Evolutionary conservation across 2,797 vertebrate genomes (phyloP).

Genomic region (Peromyscus eremicus): DNA sequence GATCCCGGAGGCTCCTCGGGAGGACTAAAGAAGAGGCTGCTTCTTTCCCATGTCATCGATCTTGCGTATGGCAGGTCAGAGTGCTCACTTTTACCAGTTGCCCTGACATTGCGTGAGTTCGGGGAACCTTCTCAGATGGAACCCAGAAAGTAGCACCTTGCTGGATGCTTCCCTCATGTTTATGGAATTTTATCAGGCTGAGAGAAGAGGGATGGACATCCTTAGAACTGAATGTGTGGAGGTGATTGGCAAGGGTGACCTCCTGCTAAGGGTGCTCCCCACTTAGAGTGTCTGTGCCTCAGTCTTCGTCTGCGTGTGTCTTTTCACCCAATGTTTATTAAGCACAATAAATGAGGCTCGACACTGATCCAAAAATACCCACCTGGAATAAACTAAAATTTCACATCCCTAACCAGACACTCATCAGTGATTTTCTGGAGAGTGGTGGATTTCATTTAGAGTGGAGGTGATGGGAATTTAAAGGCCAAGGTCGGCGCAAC

Average conservation of each 20-base stretch:
- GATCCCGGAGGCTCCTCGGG: background rate
- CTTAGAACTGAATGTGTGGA: background rate
- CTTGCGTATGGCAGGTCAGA: background rate
- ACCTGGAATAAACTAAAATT: background rate
- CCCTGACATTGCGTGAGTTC: background rate
- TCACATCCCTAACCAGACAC: background rate
- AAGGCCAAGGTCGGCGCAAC: background rate
- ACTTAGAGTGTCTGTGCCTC: background rate
- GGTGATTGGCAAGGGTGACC: background rate
- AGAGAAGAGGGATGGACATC: background rate
- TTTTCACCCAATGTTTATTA: background rate
- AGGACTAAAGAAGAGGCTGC: background rate
- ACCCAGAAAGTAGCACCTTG: background rate
- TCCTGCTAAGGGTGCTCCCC: background rate
- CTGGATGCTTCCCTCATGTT: background rate
- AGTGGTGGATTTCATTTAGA: background rate
- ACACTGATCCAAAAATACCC: background rate
- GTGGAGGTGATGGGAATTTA: background rate
- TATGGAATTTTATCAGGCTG: background rate
- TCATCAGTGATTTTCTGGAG: background rate
- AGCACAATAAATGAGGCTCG: background rate
- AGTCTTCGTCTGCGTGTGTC: background rate
- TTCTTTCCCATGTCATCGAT: background rate
- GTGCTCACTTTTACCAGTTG: background rate
- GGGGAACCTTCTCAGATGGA: background rate